Evolutionary conservation across 2,797 vertebrate species (phyloP), one percentile per base, ranked within the genome.

Genomic region (Gallinago nigripennis): DNA sequence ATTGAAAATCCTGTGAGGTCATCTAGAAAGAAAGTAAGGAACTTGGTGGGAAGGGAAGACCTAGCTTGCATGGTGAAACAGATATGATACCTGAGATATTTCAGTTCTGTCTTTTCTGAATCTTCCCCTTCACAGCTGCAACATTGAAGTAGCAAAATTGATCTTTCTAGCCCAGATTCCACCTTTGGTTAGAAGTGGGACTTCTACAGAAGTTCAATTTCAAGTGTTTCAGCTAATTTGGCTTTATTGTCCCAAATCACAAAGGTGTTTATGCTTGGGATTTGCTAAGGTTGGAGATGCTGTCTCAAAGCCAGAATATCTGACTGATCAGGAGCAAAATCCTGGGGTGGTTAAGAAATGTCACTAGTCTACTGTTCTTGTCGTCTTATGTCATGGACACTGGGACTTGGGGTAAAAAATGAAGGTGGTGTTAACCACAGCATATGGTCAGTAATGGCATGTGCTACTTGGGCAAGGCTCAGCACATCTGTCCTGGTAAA

Each of bases 321-420:
- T 5, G 31, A 25, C 68, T 76, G 53, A 31, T 84, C 19, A 45
- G 43, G 4, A 90, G 20, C 18, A 84, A 51, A 57, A 11, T 50
- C 2, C 33, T 8, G 12, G 19, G 6, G 8, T 60, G 12, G 16
- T 73, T 82, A 43, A 56, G 56, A 70, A 85, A 63, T n/a, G 3
- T 24, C 30, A 65, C 4, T 58, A 30, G 11, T 12, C 25, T 43
- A 20, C 31, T n/a, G 8, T 14, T 61, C 17, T 58, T 58, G 2
- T 23, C 4, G 2, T 50, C 28, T 50, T 30, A 6, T 20, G 16
- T 28, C 4, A 39, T 0, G 4, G 31, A 14, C 11, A 4, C 6
- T 50, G 8, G 12, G 16, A 1, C 11, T 60, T 48, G 23, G 30
- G 46, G 7, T 53, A 41, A 9, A 45, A 68, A 88, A 75, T 12